Conservation (phyloP, 2,113 vertebrate genomes). For the Limnothrissa miodon region DNA sequence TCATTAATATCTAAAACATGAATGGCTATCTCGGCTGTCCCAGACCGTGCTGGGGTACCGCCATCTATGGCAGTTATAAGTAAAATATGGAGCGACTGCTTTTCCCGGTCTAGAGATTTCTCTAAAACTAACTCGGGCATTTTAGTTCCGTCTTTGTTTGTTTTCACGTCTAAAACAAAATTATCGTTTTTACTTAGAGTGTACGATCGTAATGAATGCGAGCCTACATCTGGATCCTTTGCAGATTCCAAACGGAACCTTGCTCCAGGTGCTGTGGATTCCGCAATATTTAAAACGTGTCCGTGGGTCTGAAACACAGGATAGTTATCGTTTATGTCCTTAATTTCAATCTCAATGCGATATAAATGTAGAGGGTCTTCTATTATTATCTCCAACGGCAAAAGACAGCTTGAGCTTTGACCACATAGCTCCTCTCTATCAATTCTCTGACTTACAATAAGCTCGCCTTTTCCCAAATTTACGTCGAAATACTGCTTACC, state of each 20-base stretch:
- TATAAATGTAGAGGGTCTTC: conserved; percentile 60
- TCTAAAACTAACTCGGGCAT: conserved; percentile 57
- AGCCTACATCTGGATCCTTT: conserved; percentile 52
- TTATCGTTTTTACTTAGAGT: conserved; percentile 49
- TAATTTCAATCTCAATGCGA: conserved; percentile 68
- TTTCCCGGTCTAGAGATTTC: conserved; percentile 56
- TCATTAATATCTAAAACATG: conserved; percentile 79
- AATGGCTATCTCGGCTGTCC: conserved; percentile 68
- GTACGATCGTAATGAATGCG: conserved; percentile 53
- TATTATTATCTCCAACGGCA: conserved; percentile 58
- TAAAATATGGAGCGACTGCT: conserved; percentile 61
- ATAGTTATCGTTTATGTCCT: conserved; percentile 70
- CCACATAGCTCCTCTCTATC: conserved; percentile 60
- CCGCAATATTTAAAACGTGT: conserved; percentile 63
- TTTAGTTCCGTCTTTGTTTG: conserved; percentile 51
- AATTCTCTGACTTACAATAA: conserved; percentile 52
- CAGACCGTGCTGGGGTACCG: conserved; percentile 70
- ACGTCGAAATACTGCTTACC: conserved; percentile 73
- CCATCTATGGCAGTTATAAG: conserved; percentile 69
- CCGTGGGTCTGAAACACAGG: conserved; percentile 65
- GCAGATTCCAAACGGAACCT: conserved; percentile 53
- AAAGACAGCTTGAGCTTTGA: conserved; percentile 49
- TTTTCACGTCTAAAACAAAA: conserved; percentile 54
- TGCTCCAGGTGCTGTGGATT: conserved; percentile 61
- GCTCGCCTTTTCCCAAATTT: conserved; percentile 57